These are phyloP conservation scores for Pycnonotus jocosus DNA, from an alignment of 2,113 vertebrate genomes.

Conservation along the genomic window DNA sequence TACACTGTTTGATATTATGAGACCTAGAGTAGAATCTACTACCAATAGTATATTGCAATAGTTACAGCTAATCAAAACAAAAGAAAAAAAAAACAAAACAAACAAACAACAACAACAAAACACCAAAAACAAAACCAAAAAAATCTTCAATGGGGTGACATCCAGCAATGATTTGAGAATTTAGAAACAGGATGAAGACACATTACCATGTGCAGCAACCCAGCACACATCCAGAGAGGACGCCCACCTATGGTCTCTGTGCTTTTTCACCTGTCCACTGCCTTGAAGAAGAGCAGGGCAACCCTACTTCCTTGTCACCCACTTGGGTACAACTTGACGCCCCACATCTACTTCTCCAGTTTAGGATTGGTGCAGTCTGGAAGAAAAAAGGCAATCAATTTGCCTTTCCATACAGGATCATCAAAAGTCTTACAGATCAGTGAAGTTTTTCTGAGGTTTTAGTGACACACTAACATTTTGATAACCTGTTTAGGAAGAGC, in stretches of 20 bases:
- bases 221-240: not conserved
- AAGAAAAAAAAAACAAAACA: not conserved
- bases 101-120: not conserved
- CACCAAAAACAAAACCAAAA: too few relatives aligned
- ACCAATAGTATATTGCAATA: not conserved
- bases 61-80: not conserved
- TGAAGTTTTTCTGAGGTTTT: not conserved
- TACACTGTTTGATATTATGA: not conserved
- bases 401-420: not conserved
- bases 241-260: fast-evolving
- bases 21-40: not conserved
- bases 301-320: not conserved
- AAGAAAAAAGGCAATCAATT: not conserved
- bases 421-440: not conserved
- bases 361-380: not conserved
- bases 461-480: not conserved
- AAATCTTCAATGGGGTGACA: not conserved
- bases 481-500: not conserved
- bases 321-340: not conserved
- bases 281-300: not conserved
- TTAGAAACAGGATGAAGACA: not conserved
- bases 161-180: not conserved
- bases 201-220: not conserved
- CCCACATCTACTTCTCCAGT: not conserved
- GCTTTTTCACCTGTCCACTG: not conserved